These are phyloP conservation scores for Fissipunctia ypsillon DNA, from an alignment of 2,888 invertebrate genomes.

Conservation along the genomic window DNA sequence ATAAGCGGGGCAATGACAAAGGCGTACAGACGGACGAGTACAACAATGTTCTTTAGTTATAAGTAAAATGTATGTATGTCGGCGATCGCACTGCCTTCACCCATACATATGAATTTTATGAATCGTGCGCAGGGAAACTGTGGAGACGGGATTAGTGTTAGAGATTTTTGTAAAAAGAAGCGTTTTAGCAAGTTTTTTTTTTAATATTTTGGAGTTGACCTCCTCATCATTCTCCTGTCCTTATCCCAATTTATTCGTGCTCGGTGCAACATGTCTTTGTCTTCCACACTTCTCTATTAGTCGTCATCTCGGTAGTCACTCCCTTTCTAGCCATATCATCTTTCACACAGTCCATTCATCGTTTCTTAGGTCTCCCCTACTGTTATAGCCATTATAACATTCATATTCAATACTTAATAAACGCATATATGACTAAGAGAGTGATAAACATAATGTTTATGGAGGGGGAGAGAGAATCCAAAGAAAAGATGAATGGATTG, in stretches of 20 bases:
- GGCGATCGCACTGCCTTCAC: conserved; percentile 83
- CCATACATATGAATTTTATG: conserved; percentile 89
- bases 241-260: too few relatives aligned
- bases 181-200: not conserved
- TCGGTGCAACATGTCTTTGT: too few relatives aligned
- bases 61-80: conserved; percentile 85
- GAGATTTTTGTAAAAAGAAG: conserved; percentile 19
- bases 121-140: conserved; percentile 73
- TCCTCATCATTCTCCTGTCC: too few relatives aligned
- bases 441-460: not conserved
- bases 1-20: conserved; percentile 67
- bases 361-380: too few relatives aligned
- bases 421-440: not conserved
- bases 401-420: too few relatives aligned
- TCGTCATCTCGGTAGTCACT: too few relatives aligned
- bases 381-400: too few relatives aligned
- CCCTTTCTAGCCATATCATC: too few relatives aligned
- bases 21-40: conserved; percentile 64
- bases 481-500: not conserved
- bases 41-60: conserved; percentile 85
- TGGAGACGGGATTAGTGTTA: conserved; percentile 71
- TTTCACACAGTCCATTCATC: too few relatives aligned
- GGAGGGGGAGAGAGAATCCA: not conserved
- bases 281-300: too few relatives aligned
- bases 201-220: not conserved